Evolutionary conservation across 2,888 invertebrate species (phyloP).

Genomic region (Nomada ferruginata): DNA sequence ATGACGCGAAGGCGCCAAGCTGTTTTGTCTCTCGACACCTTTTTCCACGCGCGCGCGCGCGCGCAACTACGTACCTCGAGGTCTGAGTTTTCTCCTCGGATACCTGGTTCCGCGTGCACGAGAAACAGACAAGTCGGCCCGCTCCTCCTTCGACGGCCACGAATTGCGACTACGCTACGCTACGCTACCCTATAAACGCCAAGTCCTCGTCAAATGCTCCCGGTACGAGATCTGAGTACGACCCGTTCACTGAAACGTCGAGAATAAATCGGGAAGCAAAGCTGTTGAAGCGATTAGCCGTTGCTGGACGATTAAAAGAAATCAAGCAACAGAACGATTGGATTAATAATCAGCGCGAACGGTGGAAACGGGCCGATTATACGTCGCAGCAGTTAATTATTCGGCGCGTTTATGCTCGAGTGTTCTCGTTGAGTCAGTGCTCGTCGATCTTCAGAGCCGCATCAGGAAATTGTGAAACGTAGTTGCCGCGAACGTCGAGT

Average conservation of each 20-base stretch:
- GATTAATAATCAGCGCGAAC: slow-evolving; percentile 17
- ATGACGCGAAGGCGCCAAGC: slow-evolving; percentile 37
- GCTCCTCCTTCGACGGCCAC: slow-evolving; percentile 1
- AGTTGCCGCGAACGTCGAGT: slow-evolving; percentile 45
- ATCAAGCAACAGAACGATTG: slow-evolving; percentile 20
- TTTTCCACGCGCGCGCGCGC: background rate
- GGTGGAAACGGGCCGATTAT: slow-evolving; percentile 38
- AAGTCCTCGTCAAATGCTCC: slow-evolving; percentile 29
- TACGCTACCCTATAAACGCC: slow-evolving; percentile 11
- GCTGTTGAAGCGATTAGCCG: too few species aligned
- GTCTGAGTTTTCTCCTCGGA: background rate
- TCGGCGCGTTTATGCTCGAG: slow-evolving; percentile 49
- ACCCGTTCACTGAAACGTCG: background rate
- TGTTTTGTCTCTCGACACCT: slow-evolving; percentile 34
- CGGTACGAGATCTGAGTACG: background rate
- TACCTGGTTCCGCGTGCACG: background rate
- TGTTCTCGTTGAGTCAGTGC: slow-evolving; percentile 36
- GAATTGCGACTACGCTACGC: slow-evolving; percentile 23
- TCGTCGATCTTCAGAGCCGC: slow-evolving; percentile 31
- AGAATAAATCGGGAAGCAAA: slow-evolving; percentile 30
- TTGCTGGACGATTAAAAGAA: background rate
- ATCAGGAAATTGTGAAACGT: slow-evolving; percentile 55
- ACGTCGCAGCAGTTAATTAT: slow-evolving; percentile 47
- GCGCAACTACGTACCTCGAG: background rate
- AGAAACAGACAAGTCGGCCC: background rate